Base-by-base conservation (phyloP, 2,888 invertebrate species). In the Monoplex corrugatus region DNA sequence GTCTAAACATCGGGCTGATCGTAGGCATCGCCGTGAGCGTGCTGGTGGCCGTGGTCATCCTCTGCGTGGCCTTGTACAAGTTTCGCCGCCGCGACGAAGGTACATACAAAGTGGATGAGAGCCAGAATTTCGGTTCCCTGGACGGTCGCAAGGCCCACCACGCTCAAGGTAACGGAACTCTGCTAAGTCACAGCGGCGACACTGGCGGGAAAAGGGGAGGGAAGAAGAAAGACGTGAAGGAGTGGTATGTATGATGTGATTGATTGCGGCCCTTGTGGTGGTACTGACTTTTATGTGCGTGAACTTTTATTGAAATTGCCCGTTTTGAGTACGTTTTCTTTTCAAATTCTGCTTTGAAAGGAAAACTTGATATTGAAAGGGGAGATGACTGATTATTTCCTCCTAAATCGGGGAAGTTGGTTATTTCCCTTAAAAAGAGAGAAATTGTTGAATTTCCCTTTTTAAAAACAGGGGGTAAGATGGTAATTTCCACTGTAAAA, bases 101-200 rank as follows among this genome's bases (percentile, higher is more conserved):
- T n/a, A 98, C 98, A 89, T 99, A 98, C 96, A 99, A 99, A 96
- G 98, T 98, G 90, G 98, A 99, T 94, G 98, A 98, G 93, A 98
- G 97, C 95, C 97, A 98, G 95, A 97, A 97, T 94, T 97, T 97
- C 93, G 93, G 94, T 38, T 93, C 94, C 89, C 91, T 94, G 89
- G 94, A 94, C 89, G 93, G 94, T 44, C 95, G 94, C 90, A 94
- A 95, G 88, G 82, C 90, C 13, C 93, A 94, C 83, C 78, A n/a
- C n/a, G n/a, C n/a, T n/a, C 93, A 93, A 88, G 93, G 93, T 45
- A 94, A 95, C 92, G 95, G 95, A 28, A 93, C 94, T 0, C 68
- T 92, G 89, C 90, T 93, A 80, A 92, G 92, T 43, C 90, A 92
- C 83, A 92, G 92, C 87, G 91, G 92, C 28, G 92, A 91, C 45